A percentile compares a stretch with the other conserved stretches of the same genome.
Conservation (phyloP, 2,113 vertebrate species). For the Lanius collurio region DNA sequence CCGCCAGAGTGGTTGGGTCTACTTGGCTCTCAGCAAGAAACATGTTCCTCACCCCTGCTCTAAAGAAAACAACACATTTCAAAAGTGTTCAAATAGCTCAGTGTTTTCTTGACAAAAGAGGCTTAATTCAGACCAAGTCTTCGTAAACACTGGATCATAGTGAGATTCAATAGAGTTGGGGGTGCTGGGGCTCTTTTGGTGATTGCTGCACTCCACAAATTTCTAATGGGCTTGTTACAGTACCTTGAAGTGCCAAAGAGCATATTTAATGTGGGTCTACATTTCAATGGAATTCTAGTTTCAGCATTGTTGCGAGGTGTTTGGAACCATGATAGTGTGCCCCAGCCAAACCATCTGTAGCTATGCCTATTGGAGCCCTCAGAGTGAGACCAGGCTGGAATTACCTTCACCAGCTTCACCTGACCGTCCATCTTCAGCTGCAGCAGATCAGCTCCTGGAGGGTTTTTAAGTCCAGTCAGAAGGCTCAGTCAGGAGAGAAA, state of each 20-base stretch:
- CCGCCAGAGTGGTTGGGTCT: not conserved
- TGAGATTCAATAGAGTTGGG: not conserved
- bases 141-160: not conserved
- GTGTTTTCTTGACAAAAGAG: too few relatives aligned
- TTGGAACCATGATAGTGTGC: too few relatives aligned
- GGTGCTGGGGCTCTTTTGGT: not conserved
- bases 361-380: too few relatives aligned
- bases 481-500: too few relatives aligned
- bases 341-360: too few relatives aligned
- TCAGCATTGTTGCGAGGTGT: not conserved
- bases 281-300: not conserved
- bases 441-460: too few relatives aligned
- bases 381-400: too few relatives aligned
- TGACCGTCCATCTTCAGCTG: too few relatives aligned
- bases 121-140: not conserved
- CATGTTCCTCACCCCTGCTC: not conserved
- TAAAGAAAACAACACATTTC: not conserved
- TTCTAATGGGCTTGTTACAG: not conserved
- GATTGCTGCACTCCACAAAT: not conserved
- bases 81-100: not conserved
- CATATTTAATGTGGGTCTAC: not conserved
- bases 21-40: not conserved
- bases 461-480: too few relatives aligned
- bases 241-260: fast-evolving
- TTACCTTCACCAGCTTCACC: too few relatives aligned